Evolutionary conservation across 2,113 vertebrate genomes (phyloP).

Genomic region (Piaya cayana): DNA sequence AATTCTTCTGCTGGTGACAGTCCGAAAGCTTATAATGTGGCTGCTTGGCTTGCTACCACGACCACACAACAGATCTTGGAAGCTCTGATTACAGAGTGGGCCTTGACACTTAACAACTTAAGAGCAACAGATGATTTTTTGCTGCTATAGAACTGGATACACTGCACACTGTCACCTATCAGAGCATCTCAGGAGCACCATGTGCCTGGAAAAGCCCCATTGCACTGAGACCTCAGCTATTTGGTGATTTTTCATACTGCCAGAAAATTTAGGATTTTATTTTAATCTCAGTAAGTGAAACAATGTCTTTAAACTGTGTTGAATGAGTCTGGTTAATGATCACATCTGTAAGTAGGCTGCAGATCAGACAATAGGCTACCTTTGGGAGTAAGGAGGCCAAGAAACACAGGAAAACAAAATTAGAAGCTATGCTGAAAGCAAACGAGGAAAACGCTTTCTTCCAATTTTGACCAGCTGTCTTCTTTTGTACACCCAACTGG

Average conservation of each 20-base stretch:
- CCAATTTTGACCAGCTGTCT: slow-evolving; percentile 63
- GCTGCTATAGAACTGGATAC: not conserved
- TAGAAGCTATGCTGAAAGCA: slow-evolving; percentile 7
- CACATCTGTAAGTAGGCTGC: slow-evolving; percentile 40
- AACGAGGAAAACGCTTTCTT: slow-evolving; percentile 63
- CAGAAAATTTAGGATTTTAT: not conserved
- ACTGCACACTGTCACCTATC: rapidly evolving
- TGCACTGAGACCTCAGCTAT: not conserved
- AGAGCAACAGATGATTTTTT: not conserved
- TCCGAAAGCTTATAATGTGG: not conserved
- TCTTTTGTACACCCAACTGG: slow-evolving; percentile 63
- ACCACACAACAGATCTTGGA: not conserved
- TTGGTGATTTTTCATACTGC: not conserved
- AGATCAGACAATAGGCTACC: slow-evolving; percentile 26
- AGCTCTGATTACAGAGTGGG: not conserved
- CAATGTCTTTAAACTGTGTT: not conserved
- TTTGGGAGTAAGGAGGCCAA: slow-evolving; percentile 8
- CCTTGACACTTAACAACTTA: not conserved
- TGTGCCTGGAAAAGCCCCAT: not conserved
- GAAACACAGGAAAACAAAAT: slow-evolving; percentile 61
- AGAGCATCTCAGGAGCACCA: not conserved
- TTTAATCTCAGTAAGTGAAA: not conserved
- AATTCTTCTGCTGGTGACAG: not conserved
- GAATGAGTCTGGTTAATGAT: slow-evolving; percentile 36
- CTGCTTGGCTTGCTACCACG: not conserved